Base-by-base conservation (phyloP, 1,140 invertebrate species). In the Papilio polyxenes region DNA sequence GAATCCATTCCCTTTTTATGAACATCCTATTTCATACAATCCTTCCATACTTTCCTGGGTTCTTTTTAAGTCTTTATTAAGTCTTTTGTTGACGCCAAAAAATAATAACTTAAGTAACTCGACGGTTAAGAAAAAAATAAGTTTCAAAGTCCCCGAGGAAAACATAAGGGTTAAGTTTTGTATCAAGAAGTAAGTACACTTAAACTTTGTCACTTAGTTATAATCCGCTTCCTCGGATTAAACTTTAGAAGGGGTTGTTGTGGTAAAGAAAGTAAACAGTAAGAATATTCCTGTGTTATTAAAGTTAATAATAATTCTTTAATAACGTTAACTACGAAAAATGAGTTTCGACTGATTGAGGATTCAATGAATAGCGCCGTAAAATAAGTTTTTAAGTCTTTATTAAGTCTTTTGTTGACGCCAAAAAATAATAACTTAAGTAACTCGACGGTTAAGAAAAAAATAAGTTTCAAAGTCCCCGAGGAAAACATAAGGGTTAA, bases 391-490 rank as follows among this genome's bases (percentile, higher is more conserved):
- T n/a, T n/a, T n/a, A n/a, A n/a, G 23, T 31, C 2, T 31, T 31
- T 31, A 31, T 53, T 53, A 53, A 8, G 51, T n/a, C 0, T n/a
- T n/a, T 59, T 59, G 56, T 59, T 59, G 17, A n/a, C 7, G 17
- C 17, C 10, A 53, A 53, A 53, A 53, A 15, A 15, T 53, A 53
- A 53, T 13, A 15, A 53, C 51, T 53, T 53, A 53, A 59, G 17
- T 6, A n/a, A 59, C 17, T 59, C 11, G 56, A 59, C 56, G 11
- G 56, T 59, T 59, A 59, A 59, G 56, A 3, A n/a, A n/a, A 59
- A 59, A 59, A 59, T 59, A 59, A 59, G 56, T 59, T 59, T 59
- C 56, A 11, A 59, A 59, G 56, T 59, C 56, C 56, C 56, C 56
- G n/a, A n/a, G 56, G 56, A 6, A n/a, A 59, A n/a, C 17, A 59